Base-by-base conservation (phyloP, 2,888 invertebrate species). In the Temnothorax rugatulus region DNA sequence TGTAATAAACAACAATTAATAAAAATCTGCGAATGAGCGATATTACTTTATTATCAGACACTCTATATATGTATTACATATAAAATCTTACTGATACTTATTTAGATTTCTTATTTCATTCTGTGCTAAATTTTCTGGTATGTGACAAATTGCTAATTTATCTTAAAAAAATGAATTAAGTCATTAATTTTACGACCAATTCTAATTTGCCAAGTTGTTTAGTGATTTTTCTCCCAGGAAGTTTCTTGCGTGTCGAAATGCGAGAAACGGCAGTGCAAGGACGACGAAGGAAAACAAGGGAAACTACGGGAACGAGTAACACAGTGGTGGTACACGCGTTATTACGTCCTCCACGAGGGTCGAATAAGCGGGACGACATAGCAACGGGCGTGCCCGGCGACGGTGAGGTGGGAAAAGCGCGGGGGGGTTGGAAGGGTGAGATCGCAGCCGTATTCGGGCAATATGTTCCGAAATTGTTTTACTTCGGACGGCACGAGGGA, bases 401-500 rank as follows among this genome's bases (percentile, higher is more conserved):
- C n/a, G 50, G 21, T 29, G 29, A 29, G 13, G 61, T 38, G 52
- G 34, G 41, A 25, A 61, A 47, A 59, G 29, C 11, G 79, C 59
- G 25, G 15, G 38, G 13, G 50, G 29, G 74, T 54, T 21, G 29
- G 34, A 63, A 18, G 57, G 57, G 41, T 79, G 66, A 73, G 85
- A 76, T 75, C 73, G 83, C 74, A 87, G 82, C 79, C 82, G 87
- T 87, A 87, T 88, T 85, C 89, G 90, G 89, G 92, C 93, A 93
- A 93, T 93, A 93, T 92, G 93, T 93, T 92, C 89, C 91, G 90
- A 93, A 93, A 93, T 92, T 93, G 93, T 93, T 93, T 93, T 92
- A 93, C 93, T 90, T 91, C 86, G 88, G 87, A 79, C 83, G 85
- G 85, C 50, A 50, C 15, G 25, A 15, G 50, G 18, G 21, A 44